Conservation (phyloP, 2,113 vertebrate species). For the Fukomys damarensis region DNA sequence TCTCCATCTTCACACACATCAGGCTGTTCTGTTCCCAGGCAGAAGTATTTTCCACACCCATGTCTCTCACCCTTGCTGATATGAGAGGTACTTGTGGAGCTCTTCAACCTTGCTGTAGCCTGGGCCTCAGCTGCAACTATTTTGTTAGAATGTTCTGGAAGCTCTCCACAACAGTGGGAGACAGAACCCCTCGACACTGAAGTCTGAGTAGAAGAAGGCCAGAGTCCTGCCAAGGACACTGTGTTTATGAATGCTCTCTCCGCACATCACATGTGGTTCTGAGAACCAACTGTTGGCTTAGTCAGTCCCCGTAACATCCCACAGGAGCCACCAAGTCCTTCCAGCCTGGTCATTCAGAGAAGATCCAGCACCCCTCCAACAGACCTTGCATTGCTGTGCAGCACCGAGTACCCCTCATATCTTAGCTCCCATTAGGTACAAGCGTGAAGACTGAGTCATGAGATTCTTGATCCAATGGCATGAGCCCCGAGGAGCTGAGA, state of each 20-base stretch:
- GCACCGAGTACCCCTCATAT: not conserved
- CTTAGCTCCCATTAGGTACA: not conserved
- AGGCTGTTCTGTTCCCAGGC: not conserved
- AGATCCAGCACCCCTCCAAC: not conserved
- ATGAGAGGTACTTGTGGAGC: not conserved
- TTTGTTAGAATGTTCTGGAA: not conserved
- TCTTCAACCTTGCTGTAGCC: not conserved
- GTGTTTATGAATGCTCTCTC: not conserved
- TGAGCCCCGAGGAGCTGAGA: not conserved
- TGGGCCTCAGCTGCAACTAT: not conserved
- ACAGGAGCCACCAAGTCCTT: not conserved
- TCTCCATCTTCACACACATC: accelerated
- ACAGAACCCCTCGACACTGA: not conserved
- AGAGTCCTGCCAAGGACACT: not conserved
- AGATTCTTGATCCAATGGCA: not conserved
- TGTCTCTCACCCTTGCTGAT: not conserved
- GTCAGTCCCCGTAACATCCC: not conserved
- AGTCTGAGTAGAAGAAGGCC: not conserved
- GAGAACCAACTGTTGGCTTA: not conserved
- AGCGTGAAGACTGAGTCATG: not conserved
- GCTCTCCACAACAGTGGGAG: not conserved
- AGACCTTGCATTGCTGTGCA: not conserved
- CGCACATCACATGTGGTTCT: not conserved
- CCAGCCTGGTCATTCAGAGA: not conserved
- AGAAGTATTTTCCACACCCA: not conserved